phyloP scores from a whole-genome alignment of 2,113 vertebrate genomes.

The Rattus rattus region DNA sequence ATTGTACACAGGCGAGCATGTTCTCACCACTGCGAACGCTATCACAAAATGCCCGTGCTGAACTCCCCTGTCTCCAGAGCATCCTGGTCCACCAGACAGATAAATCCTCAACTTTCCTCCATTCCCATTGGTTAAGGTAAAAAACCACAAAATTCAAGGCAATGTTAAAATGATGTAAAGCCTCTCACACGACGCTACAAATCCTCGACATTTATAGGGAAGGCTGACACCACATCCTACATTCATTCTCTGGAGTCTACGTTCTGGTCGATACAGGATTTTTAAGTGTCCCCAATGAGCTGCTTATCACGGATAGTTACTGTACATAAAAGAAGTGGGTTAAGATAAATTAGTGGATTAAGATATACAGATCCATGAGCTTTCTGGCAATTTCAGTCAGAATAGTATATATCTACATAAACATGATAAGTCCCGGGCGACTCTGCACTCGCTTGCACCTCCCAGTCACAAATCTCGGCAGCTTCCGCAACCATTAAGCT shows the following conservation, averaged over 20 bases:
- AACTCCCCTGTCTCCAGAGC: not conserved
- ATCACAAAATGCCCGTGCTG: not conserved
- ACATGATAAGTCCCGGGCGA: constrained; percentile 38
- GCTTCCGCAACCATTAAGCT: constrained; percentile 55
- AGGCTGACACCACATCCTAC: not conserved
- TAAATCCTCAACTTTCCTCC: constrained; percentile 60
- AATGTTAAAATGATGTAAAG: constrained; percentile 75
- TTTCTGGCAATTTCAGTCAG: constrained; percentile 64
- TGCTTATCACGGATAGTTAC: constrained; percentile 40
- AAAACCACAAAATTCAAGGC: constrained; percentile 67
- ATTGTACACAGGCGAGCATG: constrained; percentile 2
- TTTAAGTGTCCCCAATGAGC: constrained; percentile 62
- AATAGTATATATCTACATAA: constrained; percentile 59
- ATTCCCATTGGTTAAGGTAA: constrained; percentile 47
- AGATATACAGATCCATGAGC: constrained; percentile 17
- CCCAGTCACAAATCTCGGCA: constrained; percentile 55
- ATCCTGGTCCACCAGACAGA: constrained; percentile 43
- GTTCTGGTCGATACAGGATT: constrained; percentile 57
- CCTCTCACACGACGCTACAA: constrained; percentile 58
- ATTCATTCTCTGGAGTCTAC: constrained; percentile 50
- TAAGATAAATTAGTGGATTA: constrained; percentile 66
- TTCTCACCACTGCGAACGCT: not conserved
- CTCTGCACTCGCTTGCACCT: not conserved
- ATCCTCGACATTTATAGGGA: constrained; percentile 59
- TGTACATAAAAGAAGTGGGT: constrained; percentile 52